These are phyloP conservation scores for Arge pagana DNA, from an alignment of 2,888 invertebrate genomes.

Conservation along the genomic window DNA sequence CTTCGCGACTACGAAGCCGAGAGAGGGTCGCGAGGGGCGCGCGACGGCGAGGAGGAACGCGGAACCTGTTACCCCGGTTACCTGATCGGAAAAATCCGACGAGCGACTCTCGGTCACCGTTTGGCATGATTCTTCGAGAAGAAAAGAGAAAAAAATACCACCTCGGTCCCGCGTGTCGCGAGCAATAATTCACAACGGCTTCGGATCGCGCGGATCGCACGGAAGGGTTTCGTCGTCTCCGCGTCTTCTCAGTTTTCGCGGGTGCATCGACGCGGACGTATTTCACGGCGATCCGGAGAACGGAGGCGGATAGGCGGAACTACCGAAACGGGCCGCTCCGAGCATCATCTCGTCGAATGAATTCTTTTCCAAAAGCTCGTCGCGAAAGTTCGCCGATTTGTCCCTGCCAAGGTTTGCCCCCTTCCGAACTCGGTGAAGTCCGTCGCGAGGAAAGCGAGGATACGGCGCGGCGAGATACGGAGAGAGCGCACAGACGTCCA, in stretches of 20 bases:
- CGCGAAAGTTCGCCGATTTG: constrained; percentile 51
- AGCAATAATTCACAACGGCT: constrained; percentile 30
- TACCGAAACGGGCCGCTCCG: constrained; percentile 10
- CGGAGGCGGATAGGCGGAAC: no score
- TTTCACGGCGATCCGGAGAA: constrained; percentile 47
- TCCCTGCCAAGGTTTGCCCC: constrained; percentile 41
- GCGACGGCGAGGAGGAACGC: no score
- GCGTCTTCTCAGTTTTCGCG: background rate
- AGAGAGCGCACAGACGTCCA: constrained; percentile 29
- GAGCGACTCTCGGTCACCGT: no score
- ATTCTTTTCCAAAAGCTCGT: constrained; percentile 49
- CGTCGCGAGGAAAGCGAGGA: constrained; percentile 23
- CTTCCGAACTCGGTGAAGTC: constrained; percentile 39
- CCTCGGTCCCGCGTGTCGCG: no score
- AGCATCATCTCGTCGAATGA: constrained; percentile 44
- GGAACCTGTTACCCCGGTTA: no score
- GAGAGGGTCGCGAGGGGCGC: no score
- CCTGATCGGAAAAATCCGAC: no score
- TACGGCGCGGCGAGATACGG: constrained; percentile 32
- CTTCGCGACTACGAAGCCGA: constrained; percentile 14
- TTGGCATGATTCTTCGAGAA: no score
- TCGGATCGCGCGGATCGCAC: constrained; percentile 42
- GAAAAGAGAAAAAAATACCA: no score
- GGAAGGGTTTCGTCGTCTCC: background rate
- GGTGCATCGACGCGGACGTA: constrained; percentile 50